Base-by-base conservation (phyloP, 2,888 invertebrate genomes). In the Prenolepis imparis region DNA sequence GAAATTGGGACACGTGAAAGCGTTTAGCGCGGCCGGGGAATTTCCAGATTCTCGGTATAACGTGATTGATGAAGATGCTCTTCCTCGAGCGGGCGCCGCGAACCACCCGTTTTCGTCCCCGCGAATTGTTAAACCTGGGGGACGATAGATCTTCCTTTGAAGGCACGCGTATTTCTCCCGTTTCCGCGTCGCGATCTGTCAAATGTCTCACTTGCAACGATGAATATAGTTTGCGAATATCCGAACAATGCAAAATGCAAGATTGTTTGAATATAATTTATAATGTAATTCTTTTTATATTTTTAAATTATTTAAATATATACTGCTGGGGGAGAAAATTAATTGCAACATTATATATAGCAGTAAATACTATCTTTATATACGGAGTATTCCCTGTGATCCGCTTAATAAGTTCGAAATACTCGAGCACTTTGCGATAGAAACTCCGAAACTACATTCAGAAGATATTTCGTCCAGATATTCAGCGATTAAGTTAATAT, bases 1-100 rank as follows among this genome's bases (percentile, higher is more conserved):
- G 57, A 89, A 89, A 89, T 87, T 87, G 82, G 84, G 82, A 88
- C 88, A 89, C 87, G 88, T 90, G 90, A 87, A 88, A 90, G 82
- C 88, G 84, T 91, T 91, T 90, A 91, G 83, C 84, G 52, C 32
- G 48, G 41, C 41, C 12, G 36, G 59, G 57, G 59, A 61, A 61
- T 82, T 61, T 73, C 72, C 78, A 73, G 82, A 81, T 82, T 84
- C 82, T 82, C 67, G 63, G 59, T 82, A 52, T 52, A 68, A 74
- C 73, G 84, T 84, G 81, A 84, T 84, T 72, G 82, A 82, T 74
- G 82, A 57, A 80, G 83, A 32, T 52, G 78, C 61, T 52, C 61
- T 87, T 78, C 63, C 66, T 39, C 28, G 64, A 72, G 36, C 44
- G 44, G 21, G 44, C 39, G 12, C 21, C 21, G 21, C 67, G 15